Conservation (phyloP, 2,113 vertebrate genomes). For the Cyphomyrus discorhynchus region DNA sequence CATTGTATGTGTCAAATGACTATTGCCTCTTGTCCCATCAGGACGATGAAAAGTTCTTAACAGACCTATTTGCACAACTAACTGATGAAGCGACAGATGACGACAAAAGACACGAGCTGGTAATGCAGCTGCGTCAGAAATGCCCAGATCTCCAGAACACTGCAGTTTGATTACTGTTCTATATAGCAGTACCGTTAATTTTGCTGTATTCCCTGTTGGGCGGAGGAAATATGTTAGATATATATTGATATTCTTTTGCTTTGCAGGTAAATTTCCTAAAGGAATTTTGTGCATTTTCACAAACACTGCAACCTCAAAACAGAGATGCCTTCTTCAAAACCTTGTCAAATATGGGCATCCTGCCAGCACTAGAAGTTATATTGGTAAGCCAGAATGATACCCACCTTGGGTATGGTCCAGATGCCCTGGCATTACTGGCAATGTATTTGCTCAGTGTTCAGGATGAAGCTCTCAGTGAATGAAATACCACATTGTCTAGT, state of each 20-base stretch:
- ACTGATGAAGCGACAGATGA: conserved; percentile 98
- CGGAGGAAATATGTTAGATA: not conserved
- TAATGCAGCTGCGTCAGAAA: conserved; percentile 44
- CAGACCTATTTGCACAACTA: conserved; percentile 98
- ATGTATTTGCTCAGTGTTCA: not conserved
- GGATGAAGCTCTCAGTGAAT: not conserved
- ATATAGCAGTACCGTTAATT: not conserved
- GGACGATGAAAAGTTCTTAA: conserved; percentile 99
- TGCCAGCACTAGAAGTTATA: conserved; percentile 97
- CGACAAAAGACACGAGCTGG: conserved; percentile 96
- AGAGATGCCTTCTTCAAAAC: conserved; percentile 99
- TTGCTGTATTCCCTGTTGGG: not conserved
- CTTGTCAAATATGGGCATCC: conserved; percentile 96
- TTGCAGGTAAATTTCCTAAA: conserved; percentile 94
- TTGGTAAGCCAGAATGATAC: conserved; percentile 68
- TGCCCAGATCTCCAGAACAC: too few relatives aligned
- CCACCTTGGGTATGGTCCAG: not conserved
- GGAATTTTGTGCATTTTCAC: conserved; percentile 98
- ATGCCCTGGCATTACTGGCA: not conserved
- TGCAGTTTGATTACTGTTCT: not conserved
- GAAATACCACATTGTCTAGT: not conserved
- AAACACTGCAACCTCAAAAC: conserved; percentile 99
- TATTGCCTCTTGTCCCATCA: conserved; percentile 43
- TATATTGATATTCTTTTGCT: conserved; percentile 25
- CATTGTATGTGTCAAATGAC: not conserved